These are phyloP conservation scores for Phytoseiulus persimilis DNA, from an alignment of 2,888 invertebrate genomes.

Conservation along the genomic window DNA sequence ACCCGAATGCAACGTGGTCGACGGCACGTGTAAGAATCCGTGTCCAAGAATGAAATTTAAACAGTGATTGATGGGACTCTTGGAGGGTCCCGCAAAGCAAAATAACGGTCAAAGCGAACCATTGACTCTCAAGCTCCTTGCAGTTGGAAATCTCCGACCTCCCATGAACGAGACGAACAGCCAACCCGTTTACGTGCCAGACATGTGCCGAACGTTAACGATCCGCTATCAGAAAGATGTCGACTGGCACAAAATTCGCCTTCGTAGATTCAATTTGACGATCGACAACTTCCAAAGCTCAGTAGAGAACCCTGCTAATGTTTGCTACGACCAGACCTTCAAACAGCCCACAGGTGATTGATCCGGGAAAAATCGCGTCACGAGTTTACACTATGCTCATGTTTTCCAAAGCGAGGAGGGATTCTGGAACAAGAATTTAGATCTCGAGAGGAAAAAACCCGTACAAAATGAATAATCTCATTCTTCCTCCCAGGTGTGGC, in stretches of 20 bases:
- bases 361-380: too few species aligned
- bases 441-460: too few species aligned
- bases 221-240: conserved; percentile 18
- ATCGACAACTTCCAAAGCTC: conserved; percentile 22
- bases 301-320: neutral
- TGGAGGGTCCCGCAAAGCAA: too few species aligned
- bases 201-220: neutral
- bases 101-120: too few species aligned
- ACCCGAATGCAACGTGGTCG: conserved; percentile 6
- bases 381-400: too few species aligned
- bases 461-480: too few species aligned
- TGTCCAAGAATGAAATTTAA: too few species aligned
- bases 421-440: too few species aligned
- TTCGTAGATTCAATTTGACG: conserved; percentile 16
- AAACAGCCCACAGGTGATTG: neutral
- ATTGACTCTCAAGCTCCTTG: neutral
- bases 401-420: too few species aligned
- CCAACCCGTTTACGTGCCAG: neutral
- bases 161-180: conserved; percentile 11
- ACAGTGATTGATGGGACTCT: too few species aligned
- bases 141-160: neutral
- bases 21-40: conserved; percentile 11
- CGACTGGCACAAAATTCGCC: neutral
- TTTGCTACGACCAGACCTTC: neutral
- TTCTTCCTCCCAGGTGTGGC: neutral